Conservation (phyloP, 2,113 vertebrate species). For the Limnothrissa miodon region DNA sequence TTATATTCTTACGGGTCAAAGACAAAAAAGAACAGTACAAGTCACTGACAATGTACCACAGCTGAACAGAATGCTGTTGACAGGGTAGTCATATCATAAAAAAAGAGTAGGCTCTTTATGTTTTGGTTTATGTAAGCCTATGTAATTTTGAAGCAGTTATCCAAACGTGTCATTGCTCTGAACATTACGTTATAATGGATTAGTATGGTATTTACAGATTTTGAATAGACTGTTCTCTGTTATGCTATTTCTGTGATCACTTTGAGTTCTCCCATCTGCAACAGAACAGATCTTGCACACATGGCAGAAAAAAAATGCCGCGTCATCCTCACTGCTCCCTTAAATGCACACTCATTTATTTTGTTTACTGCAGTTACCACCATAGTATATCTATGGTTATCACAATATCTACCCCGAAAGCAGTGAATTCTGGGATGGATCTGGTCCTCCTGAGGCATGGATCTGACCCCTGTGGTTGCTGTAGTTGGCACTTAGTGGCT, state of each 20-base stretch:
- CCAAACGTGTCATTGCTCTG: neutral
- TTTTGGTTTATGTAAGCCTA: conserved; percentile 8
- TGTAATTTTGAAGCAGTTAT: conserved; percentile 14
- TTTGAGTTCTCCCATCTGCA: neutral
- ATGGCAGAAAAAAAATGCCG: neutral
- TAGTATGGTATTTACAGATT: neutral
- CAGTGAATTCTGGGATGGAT: neutral
- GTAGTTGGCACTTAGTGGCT: neutral
- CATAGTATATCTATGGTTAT: too few relatives aligned
- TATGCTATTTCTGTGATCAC: conserved; percentile 6
- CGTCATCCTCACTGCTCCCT: neutral
- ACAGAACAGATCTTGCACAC: neutral
- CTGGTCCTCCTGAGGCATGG: neutral
- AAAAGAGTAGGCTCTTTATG: conserved; percentile 14
- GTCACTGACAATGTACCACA: conserved; percentile 14
- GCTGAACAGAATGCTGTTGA: conserved; percentile 16
- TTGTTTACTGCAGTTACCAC: neutral
- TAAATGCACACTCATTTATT: neutral
- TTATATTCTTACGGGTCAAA: conserved; percentile 49
- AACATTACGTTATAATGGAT: conserved; percentile 11
- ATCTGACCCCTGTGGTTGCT: neutral
- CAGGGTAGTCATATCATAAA: conserved; percentile 18
- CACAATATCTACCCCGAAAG: neutral
- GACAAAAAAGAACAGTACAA: conserved; percentile 25
- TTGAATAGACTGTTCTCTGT: conserved; percentile 16